A percentile compares a stretch with the other conserved stretches of the same genome.
These are phyloP conservation scores for Chrysopa pallens DNA, from an alignment of 1,140 invertebrate genomes.

Conservation along the genomic window DNA sequence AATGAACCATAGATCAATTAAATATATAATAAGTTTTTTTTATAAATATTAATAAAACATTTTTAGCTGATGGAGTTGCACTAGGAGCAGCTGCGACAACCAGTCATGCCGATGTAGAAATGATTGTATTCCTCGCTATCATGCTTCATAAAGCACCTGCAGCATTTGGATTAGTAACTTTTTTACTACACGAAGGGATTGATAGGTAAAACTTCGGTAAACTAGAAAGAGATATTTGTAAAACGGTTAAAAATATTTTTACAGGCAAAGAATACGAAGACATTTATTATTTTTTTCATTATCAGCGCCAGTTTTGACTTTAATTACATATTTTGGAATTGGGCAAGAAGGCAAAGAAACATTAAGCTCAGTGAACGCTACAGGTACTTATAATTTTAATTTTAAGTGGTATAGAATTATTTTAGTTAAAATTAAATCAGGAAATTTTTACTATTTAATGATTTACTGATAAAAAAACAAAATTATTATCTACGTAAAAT, in stretches of 20 bases:
- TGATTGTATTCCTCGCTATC: slow-evolving; percentile 95
- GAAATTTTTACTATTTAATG: too few species aligned
- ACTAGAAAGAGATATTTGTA: neutral
- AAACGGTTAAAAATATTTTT: neutral
- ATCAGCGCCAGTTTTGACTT: slow-evolving; percentile 74
- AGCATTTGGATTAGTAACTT: slow-evolving; percentile 94
- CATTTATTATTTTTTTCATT: slow-evolving; percentile 90
- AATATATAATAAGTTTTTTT: too few species aligned
- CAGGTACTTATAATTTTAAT: slow-evolving; percentile 21
- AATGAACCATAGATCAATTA: too few species aligned
- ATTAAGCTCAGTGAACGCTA: slow-evolving; percentile 74
- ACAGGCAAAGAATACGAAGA: slow-evolving; percentile 58
- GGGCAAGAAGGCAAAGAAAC: slow-evolving; percentile 63
- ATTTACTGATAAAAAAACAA: slow-evolving; percentile 1
- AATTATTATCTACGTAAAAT: neutral
- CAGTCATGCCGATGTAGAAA: slow-evolving; percentile 86
- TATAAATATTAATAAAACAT: too few species aligned
- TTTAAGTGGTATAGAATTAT: too few species aligned
- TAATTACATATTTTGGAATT: slow-evolving; percentile 87
- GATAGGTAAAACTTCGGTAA: slow-evolving; percentile 33
- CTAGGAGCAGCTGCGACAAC: slow-evolving; percentile 91
- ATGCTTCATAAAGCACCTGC: slow-evolving; percentile 99
- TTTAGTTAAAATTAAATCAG: too few species aligned
- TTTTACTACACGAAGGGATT: slow-evolving; percentile 86
- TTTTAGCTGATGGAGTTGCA: slow-evolving; percentile 84